Evolutionary conservation across 2,113 vertebrate species (phyloP).

Genomic region (Datnioides undecimradiatus): DNA sequence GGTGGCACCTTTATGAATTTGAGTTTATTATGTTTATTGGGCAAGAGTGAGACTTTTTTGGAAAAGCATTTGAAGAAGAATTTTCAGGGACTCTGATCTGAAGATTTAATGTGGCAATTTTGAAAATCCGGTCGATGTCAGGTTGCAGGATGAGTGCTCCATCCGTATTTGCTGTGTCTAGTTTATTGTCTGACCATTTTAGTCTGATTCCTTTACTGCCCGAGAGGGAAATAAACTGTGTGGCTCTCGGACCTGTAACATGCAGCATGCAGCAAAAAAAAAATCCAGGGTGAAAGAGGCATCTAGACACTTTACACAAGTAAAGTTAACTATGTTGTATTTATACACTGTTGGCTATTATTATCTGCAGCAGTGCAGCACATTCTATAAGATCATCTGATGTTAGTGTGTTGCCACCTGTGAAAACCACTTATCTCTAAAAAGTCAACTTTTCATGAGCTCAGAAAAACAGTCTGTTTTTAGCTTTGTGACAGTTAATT

Average conservation of each 20-base stretch:
- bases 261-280: neutral
- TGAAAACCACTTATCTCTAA: too few relatives aligned
- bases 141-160: neutral
- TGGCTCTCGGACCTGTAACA: neutral
- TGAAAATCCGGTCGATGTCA: neutral
- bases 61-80: neutral
- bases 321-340: too few relatives aligned
- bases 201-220: neutral
- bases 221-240: neutral
- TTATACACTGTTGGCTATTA: neutral
- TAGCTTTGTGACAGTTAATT: too few relatives aligned
- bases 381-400: neutral
- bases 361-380: neutral
- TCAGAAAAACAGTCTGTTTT: too few relatives aligned
- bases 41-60: neutral
- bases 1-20: neutral
- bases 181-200: neutral
- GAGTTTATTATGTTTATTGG: neutral
- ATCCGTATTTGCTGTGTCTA: neutral
- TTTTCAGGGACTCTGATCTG: neutral
- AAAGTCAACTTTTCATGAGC: too few relatives aligned
- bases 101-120: slow-evolving; percentile 34
- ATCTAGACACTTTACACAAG: too few relatives aligned
- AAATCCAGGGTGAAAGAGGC: too few relatives aligned
- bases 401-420: too few relatives aligned